Percentiles rank a stretch among this genome's conserved stretches.
Evolutionary conservation across 2,113 vertebrate genomes (phyloP).

Genomic region (Chionis minor): DNA sequence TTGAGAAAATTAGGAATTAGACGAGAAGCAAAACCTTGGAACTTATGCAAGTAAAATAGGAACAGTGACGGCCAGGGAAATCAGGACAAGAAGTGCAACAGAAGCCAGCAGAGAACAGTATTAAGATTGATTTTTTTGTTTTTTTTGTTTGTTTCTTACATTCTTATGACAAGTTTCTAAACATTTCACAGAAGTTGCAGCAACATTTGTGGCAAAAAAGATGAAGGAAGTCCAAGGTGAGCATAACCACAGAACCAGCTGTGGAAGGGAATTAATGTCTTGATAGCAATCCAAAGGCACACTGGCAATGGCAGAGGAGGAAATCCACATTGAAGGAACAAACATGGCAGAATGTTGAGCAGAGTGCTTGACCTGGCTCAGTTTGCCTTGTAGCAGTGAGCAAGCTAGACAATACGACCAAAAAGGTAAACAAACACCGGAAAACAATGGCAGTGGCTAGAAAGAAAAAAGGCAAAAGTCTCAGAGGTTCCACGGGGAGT

Average conservation of each 20-base stretch:
- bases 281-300: background rate
- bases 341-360: background rate
- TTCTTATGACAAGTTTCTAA: background rate
- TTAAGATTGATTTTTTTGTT: background rate
- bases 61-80: background rate
- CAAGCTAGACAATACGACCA: background rate
- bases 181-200: background rate
- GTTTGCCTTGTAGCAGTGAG: background rate
- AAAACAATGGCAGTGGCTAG: background rate
- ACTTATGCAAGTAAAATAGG: background rate
- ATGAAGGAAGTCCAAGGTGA: background rate
- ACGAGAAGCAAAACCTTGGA: background rate
- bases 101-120: background rate
- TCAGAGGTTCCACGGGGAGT: fast-evolving
- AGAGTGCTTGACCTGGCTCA: background rate
- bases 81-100: background rate
- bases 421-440: background rate
- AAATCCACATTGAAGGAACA: background rate
- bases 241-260: background rate
- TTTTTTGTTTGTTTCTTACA: background rate
- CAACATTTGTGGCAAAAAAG: background rate
- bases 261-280: background rate
- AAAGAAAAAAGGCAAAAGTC: background rate
- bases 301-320: background rate
- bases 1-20: background rate